Evolutionary conservation across 2,888 invertebrate species (phyloP), one percentile per base, ranked within the genome.

Genomic region (Drosophila greeni): DNA sequence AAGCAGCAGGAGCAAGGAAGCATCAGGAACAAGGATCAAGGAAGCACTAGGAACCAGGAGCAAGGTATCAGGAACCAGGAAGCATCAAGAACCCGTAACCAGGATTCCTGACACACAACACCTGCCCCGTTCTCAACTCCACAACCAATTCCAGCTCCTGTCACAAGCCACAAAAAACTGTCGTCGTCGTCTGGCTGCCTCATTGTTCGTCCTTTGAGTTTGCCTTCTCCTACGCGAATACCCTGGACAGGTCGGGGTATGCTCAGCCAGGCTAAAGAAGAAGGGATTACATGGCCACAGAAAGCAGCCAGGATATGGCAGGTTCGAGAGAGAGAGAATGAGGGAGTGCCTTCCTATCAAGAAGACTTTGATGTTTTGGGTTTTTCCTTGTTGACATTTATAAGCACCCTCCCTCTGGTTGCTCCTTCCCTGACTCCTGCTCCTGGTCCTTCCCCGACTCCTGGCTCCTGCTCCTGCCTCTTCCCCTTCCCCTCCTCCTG

Each of bases 141-240:
- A 48, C 20, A 18, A 18, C 47, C 18, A 26, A 20, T 49, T 11
- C 36, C 52, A 23, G 26, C 29, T 18, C 34, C 43, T 45, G 42
- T 31, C 18, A 33, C 26, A 65, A 56, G 48, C 60, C 57, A 48
- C 57, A 57, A 47, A 47, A 33, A 43, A 43, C 33, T 45, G 51
- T 53, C 43, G 16, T 51, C 33, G 54, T 49, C 47, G 26, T 26
- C 3, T 7, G 6, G 47, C 78, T 75, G 76, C 76, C 73, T 68
- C 74, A 65, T 62, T 74, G 64, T 61, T 60, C 36, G 64, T 26
- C 42, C 61, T 43, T 55, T 52, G 36, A 42, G 43, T 47, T 47
- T 42, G 48, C 23, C 8, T 55, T 49, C 33, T 31, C 42, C 33
- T 24, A 18, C 20, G 6, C 16, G 11, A 8, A 43, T 43, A 58